Percentiles rank a stretch among this genome's conserved stretches.
These are phyloP conservation scores for Epinephelus lanceolatus DNA, from an alignment of 2,113 vertebrate genomes.

Conservation along the genomic window DNA sequence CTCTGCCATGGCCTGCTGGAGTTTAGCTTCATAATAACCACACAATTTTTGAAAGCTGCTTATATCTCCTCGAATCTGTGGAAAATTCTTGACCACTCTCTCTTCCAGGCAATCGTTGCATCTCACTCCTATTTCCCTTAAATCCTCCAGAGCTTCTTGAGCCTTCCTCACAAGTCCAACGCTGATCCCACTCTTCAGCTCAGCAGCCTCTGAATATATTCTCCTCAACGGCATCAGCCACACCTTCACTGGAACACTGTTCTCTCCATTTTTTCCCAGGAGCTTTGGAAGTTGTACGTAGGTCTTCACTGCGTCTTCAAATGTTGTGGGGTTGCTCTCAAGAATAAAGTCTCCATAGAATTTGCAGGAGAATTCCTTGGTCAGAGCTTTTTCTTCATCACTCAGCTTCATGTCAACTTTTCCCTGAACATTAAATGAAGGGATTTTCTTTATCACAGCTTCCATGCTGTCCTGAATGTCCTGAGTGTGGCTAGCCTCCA, in stretches of 20 bases:
- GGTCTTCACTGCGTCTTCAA: constrained; percentile 14
- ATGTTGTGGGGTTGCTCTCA: constrained; percentile 16
- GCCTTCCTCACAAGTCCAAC: neutral
- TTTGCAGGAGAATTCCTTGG: neutral
- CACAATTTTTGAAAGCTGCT: constrained; percentile 17
- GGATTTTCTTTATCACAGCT: constrained; percentile 32
- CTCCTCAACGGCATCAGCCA: neutral
- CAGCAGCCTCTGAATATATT: neutral
- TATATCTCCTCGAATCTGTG: constrained; percentile 33
- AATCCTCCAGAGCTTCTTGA: neutral
- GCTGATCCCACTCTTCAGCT: neutral
- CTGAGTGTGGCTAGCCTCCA: neutral
- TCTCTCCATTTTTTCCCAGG: neutral
- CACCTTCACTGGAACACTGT: constrained; percentile 12
- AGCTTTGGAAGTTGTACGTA: constrained; percentile 22
- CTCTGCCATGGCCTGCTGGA: accelerated
- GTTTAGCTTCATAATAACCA: neutral
- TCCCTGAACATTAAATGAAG: accelerated
- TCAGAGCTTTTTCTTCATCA: neutral
- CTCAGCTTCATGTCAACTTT: neutral
- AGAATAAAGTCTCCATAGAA: constrained; percentile 25
- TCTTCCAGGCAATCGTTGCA: constrained; percentile 50
- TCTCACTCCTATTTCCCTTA: neutral
- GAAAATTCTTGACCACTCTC: constrained; percentile 14
- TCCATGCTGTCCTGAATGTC: constrained; percentile 9